phyloP scores from a whole-genome alignment of 2,888 invertebrate genomes.

The Anthoptus insignis region DNA sequence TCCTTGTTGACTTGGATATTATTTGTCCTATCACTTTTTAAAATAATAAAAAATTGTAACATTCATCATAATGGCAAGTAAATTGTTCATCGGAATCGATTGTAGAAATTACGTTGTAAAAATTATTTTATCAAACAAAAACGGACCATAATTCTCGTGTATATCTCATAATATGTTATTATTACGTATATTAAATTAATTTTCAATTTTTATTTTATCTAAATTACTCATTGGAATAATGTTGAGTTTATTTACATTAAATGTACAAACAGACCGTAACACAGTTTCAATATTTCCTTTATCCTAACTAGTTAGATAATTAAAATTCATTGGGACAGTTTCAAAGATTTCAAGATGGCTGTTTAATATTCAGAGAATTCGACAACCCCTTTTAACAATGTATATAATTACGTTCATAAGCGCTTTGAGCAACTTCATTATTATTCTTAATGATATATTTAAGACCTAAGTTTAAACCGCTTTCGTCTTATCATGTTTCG shows the following conservation, averaged over 20 bases:
- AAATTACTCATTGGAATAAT: constrained; percentile 52
- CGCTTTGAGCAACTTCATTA: constrained; percentile 27
- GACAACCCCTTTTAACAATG: constrained; percentile 3
- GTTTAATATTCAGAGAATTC: constrained; percentile 18
- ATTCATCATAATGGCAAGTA: background rate
- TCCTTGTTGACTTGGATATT: too few species aligned
- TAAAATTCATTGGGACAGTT: constrained; percentile 50
- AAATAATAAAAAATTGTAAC: too few species aligned
- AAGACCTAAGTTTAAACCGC: constrained; percentile 16
- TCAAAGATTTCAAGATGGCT: constrained; percentile 40
- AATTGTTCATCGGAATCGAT: background rate
- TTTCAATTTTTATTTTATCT: constrained; percentile 42
- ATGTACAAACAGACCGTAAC: constrained; percentile 62
- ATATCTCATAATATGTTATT: constrained; percentile 29
- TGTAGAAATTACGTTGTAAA: background rate
- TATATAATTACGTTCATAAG: constrained; percentile 8
- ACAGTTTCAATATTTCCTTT: constrained; percentile 58
- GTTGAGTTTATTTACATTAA: constrained; percentile 59
- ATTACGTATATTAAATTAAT: constrained; percentile 51
- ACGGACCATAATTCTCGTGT: constrained; percentile 20
- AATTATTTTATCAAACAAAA: constrained; percentile 8
- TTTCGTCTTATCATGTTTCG: background rate
- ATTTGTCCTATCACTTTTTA: background rate
- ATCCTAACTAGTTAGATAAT: constrained; percentile 60
- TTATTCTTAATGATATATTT: constrained; percentile 27